These are phyloP conservation scores for Dallia pectoralis DNA, from an alignment of 2,797 vertebrate species.

Conservation along the genomic window DNA sequence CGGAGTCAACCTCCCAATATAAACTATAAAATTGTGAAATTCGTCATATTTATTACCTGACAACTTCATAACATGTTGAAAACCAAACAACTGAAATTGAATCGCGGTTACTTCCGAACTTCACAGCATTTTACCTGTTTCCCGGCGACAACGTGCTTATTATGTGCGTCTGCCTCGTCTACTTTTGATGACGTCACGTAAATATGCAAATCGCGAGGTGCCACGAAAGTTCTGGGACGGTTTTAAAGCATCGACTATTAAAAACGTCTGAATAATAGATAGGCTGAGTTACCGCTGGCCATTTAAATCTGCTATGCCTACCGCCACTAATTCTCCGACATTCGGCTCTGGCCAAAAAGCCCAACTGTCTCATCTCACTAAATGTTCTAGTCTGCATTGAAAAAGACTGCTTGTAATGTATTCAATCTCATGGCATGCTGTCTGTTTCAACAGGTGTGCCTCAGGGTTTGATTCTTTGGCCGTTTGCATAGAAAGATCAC, in stretches of 20 bases:
- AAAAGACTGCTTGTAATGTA: not conserved
- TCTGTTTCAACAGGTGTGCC: no score
- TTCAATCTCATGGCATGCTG: no score
- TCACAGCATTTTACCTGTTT: not conserved
- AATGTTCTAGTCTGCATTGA: not conserved
- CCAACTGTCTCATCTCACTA: no score
- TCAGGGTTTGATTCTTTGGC: no score
- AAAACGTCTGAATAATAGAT: no score
- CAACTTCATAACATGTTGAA: not conserved
- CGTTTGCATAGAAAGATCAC: no score
- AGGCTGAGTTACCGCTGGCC: no score
- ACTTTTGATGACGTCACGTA: conserved; percentile 14
- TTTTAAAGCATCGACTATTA: no score
- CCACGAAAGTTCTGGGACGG: no score
- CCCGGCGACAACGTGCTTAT: not conserved
- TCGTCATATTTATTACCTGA: not conserved
- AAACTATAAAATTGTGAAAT: not conserved
- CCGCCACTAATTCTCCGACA: no score
- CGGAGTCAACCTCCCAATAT: not conserved
- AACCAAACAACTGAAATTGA: not conserved
- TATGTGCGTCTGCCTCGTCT: not conserved
- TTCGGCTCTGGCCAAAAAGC: no score
- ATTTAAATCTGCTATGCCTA: no score
- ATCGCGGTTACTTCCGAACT: not conserved
- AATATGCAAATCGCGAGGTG: not conserved